Conservation (phyloP, 2,888 invertebrate genomes). For the Noctua janthina region DNA sequence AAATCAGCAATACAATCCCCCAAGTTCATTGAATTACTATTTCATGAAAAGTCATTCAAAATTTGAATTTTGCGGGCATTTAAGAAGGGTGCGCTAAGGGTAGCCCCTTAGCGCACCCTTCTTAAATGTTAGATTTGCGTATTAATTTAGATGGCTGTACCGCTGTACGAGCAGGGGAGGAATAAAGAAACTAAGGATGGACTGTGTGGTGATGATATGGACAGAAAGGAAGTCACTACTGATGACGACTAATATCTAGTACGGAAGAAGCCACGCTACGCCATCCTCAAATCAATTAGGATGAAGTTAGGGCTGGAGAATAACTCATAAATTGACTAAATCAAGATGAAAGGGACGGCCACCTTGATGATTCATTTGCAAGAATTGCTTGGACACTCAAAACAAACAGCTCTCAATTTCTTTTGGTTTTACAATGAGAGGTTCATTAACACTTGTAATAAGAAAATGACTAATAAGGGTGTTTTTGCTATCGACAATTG, state of each 20-base stretch:
- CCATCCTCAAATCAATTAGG: background rate
- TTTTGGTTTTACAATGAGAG: background rate
- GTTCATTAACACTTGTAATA: background rate
- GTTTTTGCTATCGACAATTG: background rate
- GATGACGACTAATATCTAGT: background rate
- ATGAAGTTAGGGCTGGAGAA: background rate
- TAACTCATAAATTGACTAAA: background rate
- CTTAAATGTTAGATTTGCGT: background rate
- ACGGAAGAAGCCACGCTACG: background rate
- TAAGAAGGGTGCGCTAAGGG: too few relatives aligned
- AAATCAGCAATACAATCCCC: too few relatives aligned
- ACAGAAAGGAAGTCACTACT: background rate
- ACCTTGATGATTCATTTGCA: background rate
- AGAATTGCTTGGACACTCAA: background rate
- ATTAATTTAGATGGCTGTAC: background rate
- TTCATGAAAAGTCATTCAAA: too few relatives aligned
- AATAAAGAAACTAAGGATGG: background rate
- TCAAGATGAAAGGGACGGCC: background rate
- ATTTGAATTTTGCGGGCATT: too few relatives aligned
- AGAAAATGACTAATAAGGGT: background rate
- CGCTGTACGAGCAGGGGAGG: background rate
- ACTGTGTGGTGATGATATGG: background rate
- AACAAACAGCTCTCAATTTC: background rate
- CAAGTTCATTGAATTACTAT: too few relatives aligned
- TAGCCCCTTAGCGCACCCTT: too few relatives aligned